Evolutionary conservation across 30 jellyfish, hydroid and myxozoan species (phyloP).

Genomic region (Hydra vulgaris): DNA sequence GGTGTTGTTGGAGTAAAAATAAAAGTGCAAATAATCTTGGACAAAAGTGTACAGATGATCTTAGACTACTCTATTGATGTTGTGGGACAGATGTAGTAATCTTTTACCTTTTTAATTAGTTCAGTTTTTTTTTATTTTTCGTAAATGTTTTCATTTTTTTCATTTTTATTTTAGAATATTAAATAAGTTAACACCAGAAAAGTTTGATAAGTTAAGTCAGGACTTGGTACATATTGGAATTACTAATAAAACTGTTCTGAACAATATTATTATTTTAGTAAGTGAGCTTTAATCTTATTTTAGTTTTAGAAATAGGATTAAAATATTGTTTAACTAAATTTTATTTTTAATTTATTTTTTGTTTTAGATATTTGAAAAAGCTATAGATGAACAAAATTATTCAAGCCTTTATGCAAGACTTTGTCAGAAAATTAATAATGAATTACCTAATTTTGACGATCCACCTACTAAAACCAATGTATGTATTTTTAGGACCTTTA

Average conservation of each 20-base stretch:
- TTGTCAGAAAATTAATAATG: conserved; percentile 71
- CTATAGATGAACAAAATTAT: conserved; percentile 77
- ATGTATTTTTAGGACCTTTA: background rate
- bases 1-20: too few relatives aligned
- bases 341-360: background rate
- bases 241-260: conserved; percentile 49
- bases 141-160: background rate
- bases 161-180: conserved; percentile 50
- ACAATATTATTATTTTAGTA: conserved; percentile 77
- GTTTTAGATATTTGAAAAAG: conserved; percentile 75
- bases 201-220: conserved; percentile 66
- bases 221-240: conserved; percentile 66
- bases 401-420: conserved; percentile 76
- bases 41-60: too few relatives aligned
- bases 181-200: conserved; percentile 87
- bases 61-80: too few relatives aligned
- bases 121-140: too few relatives aligned
- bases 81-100: too few relatives aligned
- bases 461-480: conserved; percentile 57
- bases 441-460: conserved; percentile 88
- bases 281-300: background rate
- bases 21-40: too few relatives aligned
- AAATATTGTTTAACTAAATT: too few relatives aligned
- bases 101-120: too few relatives aligned
- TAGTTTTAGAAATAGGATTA: background rate